Evolutionary conservation across 2,113 vertebrate species (phyloP), one percentile per base, ranked within the genome.

Genomic region (Bucco capensis): DNA sequence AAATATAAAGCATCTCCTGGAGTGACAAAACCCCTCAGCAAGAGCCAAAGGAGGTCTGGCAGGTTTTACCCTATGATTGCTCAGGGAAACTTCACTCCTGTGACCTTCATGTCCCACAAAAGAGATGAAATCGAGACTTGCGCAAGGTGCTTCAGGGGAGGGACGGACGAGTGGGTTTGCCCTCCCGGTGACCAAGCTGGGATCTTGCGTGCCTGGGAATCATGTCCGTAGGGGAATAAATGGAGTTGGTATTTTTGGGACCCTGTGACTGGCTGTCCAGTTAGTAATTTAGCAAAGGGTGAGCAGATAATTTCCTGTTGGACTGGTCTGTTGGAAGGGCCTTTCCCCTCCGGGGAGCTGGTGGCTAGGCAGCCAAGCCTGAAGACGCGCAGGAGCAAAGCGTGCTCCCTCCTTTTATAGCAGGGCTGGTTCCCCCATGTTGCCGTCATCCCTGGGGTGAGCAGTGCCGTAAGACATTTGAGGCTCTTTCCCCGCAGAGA

Each of bases 261-360:
- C 88, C 89, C 86, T 89, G 82, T 89, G 86, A 89, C 90, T 89
- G 79, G 79, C 62, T 78, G 80, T 80, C 78, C 66, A 66, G 86
- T 47, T 58, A 60, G 90, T 83, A 92, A 96, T 95, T 96, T 94
- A 95, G 93, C 38, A 64, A 73, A 85, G 61, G 35, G 85, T 57
- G 83, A 95, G 89, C 89, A 95, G 90, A 86, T 93, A 95, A 91
- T 89, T 95, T 96, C 96, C 94, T 96, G 95, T 82, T 91, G 80
- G 83, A 96, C 96, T 94, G 90, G 95, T 96, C 91, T 93, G 90
- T 75, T 91, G 92, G 89, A 94, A 90, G 64, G 83, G 40, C 77
- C 75, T 73, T 94, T 96, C 71, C 87, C 96, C 95, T 96, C 71
- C 56, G 10, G 95, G 90, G 76, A 76, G 83, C 78, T 72, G 73